Evolutionary conservation across 2,888 invertebrate genomes (phyloP).

Genomic region (Cephus sareptanus): DNA sequence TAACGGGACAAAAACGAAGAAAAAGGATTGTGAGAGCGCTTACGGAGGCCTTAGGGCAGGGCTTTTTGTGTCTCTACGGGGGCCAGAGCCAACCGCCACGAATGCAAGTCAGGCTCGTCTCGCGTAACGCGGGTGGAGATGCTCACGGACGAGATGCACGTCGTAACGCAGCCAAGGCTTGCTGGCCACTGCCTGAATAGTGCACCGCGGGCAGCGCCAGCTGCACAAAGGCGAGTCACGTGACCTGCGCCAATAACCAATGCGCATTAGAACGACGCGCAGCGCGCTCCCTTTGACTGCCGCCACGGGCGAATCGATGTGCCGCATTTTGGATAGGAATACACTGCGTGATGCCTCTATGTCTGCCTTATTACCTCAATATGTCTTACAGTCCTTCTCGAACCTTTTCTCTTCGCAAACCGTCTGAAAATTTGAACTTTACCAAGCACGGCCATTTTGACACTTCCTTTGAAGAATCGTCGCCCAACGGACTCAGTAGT

Average conservation of each 20-base stretch:
- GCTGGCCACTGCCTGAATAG: conserved; percentile 47
- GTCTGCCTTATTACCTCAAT: background rate
- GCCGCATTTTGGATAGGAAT: background rate
- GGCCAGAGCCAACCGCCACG: conserved; percentile 14
- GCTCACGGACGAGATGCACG: conserved; percentile 30
- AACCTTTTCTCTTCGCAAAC: background rate
- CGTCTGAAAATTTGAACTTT: background rate
- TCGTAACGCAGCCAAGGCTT: conserved; percentile 53
- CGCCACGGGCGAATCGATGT: conserved; percentile 4
- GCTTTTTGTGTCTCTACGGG: conserved; percentile 8
- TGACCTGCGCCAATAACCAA: conserved; percentile 17
- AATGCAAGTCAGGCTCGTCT: conserved; percentile 21
- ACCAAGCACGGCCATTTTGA: background rate
- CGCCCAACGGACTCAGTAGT: background rate
- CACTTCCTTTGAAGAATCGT: background rate
- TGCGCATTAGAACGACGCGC: conserved; percentile 13
- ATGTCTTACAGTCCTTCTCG: background rate
- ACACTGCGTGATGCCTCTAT: background rate
- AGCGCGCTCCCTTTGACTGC: conserved; percentile 6
- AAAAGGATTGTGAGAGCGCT: conserved; percentile 8
- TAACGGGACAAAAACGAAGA: conserved; percentile 17
- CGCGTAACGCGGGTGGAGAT: conserved; percentile 21
- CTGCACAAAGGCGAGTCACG: conserved; percentile 24
- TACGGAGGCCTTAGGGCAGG: conserved; percentile 9
- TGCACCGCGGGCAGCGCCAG: conserved; percentile 18